Conservation (phyloP, 2,888 invertebrate genomes). For the Callinectes sapidus region DNA sequence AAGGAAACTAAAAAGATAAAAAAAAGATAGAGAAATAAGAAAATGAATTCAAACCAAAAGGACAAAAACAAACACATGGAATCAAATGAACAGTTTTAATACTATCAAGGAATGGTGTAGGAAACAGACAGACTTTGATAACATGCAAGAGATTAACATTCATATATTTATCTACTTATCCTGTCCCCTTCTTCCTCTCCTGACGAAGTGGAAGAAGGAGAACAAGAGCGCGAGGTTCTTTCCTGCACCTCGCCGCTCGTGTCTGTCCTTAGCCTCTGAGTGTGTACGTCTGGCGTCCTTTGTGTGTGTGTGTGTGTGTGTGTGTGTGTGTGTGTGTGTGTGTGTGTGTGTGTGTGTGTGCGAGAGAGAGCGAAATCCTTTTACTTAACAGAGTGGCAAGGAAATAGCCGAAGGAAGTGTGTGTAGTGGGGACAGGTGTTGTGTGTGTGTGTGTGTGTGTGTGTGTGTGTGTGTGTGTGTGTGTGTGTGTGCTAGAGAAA, state of each 20-base stretch:
- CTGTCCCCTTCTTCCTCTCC: background rate
- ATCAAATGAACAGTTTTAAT: slow-evolving; percentile 28
- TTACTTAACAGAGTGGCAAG: background rate
- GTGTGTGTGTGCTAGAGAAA: background rate
- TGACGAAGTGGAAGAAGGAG: background rate
- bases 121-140: slow-evolving; percentile 29
- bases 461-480: slow-evolving; percentile 42
- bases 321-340: slow-evolving; percentile 44
- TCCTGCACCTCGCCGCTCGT: background rate
- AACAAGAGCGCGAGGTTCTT: background rate
- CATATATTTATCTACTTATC: background rate
- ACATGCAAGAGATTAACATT: background rate
- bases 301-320: slow-evolving; percentile 35
- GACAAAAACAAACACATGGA: background rate
- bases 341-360: background rate
- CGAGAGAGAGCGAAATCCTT: background rate
- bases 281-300: background rate
- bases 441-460: slow-evolving; percentile 43
- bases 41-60: background rate
- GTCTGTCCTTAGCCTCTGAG: slow-evolving; percentile 3
- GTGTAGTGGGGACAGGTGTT: too few relatives aligned
- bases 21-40: too few relatives aligned
- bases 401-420: background rate
- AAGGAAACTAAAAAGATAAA: background rate
- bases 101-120: slow-evolving; percentile 29